Percentiles rank a stretch among this genome's conserved stretches.
Conservation (phyloP, 2,888 invertebrate genomes). For the Philhelius pedissequus region DNA sequence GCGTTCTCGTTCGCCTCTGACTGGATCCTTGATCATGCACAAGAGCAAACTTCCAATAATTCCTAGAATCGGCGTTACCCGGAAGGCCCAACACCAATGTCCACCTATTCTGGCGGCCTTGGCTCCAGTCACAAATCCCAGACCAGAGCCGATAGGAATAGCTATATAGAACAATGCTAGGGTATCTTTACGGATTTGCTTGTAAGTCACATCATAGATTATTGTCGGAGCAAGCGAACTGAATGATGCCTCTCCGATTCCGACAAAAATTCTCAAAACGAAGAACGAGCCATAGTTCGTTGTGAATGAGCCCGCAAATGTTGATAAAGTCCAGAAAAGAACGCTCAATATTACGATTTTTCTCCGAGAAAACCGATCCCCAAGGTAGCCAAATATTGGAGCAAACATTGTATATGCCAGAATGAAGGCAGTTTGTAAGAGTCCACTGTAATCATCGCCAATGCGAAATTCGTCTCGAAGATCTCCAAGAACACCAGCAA, state of each 20-base stretch:
- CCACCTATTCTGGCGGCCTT: background rate
- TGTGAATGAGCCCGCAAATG: constrained; percentile 30
- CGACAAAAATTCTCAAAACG: constrained; percentile 8
- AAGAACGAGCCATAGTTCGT: constrained; percentile 26
- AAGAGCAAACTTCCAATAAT: constrained; percentile 1
- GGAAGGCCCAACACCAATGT: constrained; percentile 41
- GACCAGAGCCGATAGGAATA: constrained; percentile 36
- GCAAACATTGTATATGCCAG: constrained; percentile 23
- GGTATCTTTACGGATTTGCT: background rate
- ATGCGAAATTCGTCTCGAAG: constrained; percentile 19
- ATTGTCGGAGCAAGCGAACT: constrained; percentile 43
- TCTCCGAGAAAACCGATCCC: constrained; percentile 39
- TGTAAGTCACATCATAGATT: constrained; percentile 39
- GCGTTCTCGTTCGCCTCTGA: constrained; percentile 42
- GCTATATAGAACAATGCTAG: constrained; percentile 38
- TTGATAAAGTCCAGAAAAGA: constrained; percentile 27
- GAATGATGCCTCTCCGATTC: constrained; percentile 40
- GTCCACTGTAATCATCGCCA: constrained; percentile 35
- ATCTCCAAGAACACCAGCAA: constrained; percentile 36
- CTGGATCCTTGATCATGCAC: constrained; percentile 31
- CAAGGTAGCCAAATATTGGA: constrained; percentile 46
- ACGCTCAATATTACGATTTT: constrained; percentile 15
- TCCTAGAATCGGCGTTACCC: constrained; percentile 16
- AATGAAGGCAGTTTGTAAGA: constrained; percentile 49
- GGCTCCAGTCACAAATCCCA: constrained; percentile 20